Percentiles rank a stretch among this genome's conserved stretches.
phyloP scores from a whole-genome alignment of 2,113 vertebrate species.

The Ahaetulla prasina region DNA sequence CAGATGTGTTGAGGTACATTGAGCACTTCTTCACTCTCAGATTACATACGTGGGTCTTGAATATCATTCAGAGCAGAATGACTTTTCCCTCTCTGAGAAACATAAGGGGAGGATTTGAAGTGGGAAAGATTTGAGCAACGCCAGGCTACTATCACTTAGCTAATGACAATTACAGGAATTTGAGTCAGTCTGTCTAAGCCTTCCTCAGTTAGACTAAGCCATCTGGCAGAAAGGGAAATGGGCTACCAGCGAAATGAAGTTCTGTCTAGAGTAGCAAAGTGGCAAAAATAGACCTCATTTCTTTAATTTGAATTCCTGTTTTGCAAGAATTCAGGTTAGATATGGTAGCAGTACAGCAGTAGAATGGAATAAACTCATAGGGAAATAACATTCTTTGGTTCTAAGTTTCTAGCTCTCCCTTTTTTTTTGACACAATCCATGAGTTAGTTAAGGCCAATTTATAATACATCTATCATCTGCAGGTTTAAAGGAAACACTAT shows the following conservation, averaged over 20 bases:
- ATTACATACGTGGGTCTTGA: background rate
- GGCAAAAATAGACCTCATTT: constrained; percentile 33
- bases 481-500: background rate
- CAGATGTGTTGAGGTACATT: background rate
- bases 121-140: constrained; percentile 39
- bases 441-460: background rate
- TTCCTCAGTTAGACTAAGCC: constrained; percentile 58
- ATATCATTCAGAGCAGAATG: background rate
- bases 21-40: background rate
- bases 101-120: constrained; percentile 10
- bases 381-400: background rate
- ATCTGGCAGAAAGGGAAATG: constrained; percentile 51
- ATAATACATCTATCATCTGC: background rate
- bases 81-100: background rate
- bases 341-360: accelerated
- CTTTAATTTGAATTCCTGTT: constrained; percentile 17
- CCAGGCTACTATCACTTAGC: constrained; percentile 50
- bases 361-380: background rate
- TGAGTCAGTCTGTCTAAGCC: constrained; percentile 60
- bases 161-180: constrained; percentile 54
- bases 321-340: constrained; percentile 9
- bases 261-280: constrained; percentile 17
- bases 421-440: background rate
- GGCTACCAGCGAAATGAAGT: constrained; percentile 43
- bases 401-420: background rate